Conservation (phyloP, 2,888 invertebrate species). For the Polyploca ridens region DNA sequence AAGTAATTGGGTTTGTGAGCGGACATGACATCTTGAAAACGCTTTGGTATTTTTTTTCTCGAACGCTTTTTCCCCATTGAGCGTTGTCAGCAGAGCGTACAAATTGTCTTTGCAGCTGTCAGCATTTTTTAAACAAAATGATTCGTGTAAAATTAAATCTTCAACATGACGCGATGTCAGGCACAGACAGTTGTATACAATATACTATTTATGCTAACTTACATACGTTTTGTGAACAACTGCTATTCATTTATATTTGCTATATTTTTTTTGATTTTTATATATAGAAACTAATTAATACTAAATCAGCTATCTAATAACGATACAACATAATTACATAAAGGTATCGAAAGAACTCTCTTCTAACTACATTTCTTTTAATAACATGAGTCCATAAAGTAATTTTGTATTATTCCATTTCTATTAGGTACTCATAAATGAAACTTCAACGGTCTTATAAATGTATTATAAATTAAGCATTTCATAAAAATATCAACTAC, state of each 20-base stretch:
- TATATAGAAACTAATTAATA: too few relatives aligned
- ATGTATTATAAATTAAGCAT: background rate
- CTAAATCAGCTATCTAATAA: too few relatives aligned
- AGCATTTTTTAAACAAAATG: conserved; percentile 14
- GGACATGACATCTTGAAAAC: conserved; percentile 11
- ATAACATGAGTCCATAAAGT: too few relatives aligned
- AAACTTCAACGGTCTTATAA: background rate
- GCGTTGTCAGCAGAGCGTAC: conserved; percentile 11
- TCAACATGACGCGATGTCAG: conserved; percentile 1
- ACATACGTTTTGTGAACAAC: background rate
- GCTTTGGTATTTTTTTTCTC: conserved; percentile 9
- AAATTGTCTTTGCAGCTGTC: conserved; percentile 14
- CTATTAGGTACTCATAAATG: too few relatives aligned
- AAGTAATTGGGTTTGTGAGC: conserved; percentile 12
- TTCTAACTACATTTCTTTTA: too few relatives aligned
- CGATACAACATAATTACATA: too few relatives aligned
- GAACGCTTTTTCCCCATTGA: conserved; percentile 5
- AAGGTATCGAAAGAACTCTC: too few relatives aligned
- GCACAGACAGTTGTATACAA: background rate
- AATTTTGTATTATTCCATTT: too few relatives aligned
- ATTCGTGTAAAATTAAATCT: conserved; percentile 10
- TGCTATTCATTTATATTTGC: too few relatives aligned
- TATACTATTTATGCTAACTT: background rate
- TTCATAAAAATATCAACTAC: background rate
- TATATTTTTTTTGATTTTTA: too few relatives aligned